These are phyloP conservation scores for Protobothrops flavoviridis DNA, from an alignment of 2,113 vertebrate species.

Conservation along the genomic window DNA sequence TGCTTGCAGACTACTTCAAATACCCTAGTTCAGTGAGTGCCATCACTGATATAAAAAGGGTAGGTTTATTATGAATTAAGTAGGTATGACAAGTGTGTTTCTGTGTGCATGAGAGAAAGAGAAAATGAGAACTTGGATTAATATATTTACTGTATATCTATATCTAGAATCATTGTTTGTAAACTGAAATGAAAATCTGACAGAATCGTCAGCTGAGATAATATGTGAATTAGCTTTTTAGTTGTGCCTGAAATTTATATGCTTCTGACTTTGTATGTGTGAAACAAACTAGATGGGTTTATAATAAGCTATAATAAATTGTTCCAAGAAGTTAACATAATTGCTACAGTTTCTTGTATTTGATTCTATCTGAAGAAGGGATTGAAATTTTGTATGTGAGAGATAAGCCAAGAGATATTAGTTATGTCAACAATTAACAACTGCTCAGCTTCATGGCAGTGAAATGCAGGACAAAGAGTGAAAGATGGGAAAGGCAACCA, in stretches of 20 bases:
- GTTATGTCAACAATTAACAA: neutral
- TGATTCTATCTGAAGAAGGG: neutral
- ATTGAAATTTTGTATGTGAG: neutral
- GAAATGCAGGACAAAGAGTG: neutral
- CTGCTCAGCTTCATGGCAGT: neutral
- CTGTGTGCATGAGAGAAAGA: neutral
- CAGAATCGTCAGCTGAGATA: neutral
- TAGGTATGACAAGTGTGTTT: neutral
- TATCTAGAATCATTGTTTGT: neutral
- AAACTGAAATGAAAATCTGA: neutral
- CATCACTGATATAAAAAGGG: conserved; percentile 98
- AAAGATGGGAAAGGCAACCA: neutral
- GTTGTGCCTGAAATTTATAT: neutral
- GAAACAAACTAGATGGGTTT: neutral
- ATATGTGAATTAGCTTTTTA: neutral
- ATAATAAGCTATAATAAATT: neutral
- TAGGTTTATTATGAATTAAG: conserved; percentile 60
- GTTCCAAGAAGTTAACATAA: neutral
- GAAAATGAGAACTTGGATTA: neutral
- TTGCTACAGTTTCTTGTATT: neutral
- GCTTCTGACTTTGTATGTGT: neutral
- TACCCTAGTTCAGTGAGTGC: conserved; percentile 98
- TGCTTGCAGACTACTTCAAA: conserved; percentile 99
- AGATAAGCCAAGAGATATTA: neutral
- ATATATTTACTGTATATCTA: neutral